phyloP scores from a whole-genome alignment of 2,113 vertebrate genomes.

The Castor canadensis region DNA sequence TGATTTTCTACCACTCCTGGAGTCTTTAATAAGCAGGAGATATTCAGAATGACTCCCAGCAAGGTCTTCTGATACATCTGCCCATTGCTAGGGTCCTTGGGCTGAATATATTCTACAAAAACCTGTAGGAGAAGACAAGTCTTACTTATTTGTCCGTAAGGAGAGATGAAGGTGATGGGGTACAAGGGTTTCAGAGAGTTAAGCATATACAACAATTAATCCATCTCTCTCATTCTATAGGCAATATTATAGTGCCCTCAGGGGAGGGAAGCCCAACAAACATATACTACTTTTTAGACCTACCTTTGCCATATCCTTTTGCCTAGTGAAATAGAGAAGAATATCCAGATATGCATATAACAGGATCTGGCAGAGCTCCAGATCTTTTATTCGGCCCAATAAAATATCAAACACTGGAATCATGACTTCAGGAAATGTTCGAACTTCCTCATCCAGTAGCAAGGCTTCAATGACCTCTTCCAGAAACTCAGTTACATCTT shows the following conservation, averaged over 20 bases:
- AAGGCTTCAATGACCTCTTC: conserved; percentile 93
- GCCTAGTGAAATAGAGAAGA: conserved; percentile 94
- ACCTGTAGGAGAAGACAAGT: conserved; percentile 84
- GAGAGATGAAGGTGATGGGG: not conserved
- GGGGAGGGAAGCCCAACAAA: not conserved
- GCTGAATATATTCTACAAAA: conserved; percentile 94
- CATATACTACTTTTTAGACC: conserved; percentile 33
- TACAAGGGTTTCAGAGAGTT: not conserved
- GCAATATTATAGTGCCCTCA: not conserved
- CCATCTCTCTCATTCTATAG: not conserved
- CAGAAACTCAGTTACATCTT: conserved; percentile 92
- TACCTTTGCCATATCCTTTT: conserved; percentile 96
- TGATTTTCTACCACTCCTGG: conserved; percentile 96
- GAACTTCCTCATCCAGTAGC: conserved; percentile 93
- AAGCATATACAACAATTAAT: not conserved
- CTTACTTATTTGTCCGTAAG: rapidly evolving
- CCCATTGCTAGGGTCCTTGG: conserved; percentile 94
- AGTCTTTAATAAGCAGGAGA: conserved; percentile 96
- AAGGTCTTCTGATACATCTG: conserved; percentile 97
- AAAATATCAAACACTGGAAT: conserved; percentile 95
- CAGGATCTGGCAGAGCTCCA: conserved; percentile 95
- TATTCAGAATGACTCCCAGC: conserved; percentile 90
- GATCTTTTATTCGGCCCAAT: conserved; percentile 90
- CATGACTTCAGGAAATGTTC: conserved; percentile 95
- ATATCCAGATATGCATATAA: conserved; percentile 94